Conservation (phyloP, 1,140 invertebrate genomes). For the Rhizoglyphus robini region DNA sequence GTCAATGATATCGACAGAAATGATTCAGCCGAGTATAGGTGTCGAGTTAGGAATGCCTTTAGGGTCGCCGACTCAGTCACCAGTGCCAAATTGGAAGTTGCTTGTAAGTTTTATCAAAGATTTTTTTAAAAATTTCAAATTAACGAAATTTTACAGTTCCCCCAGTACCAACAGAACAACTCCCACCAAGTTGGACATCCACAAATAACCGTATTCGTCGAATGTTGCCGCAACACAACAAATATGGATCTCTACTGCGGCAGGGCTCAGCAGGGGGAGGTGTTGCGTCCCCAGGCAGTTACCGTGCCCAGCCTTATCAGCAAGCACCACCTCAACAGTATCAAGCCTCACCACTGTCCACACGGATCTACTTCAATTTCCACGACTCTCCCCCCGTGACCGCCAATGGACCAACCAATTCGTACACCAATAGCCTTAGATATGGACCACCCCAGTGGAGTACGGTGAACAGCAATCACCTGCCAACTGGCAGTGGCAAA, state of each 20-base stretch:
- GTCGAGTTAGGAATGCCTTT: constrained; percentile 29
- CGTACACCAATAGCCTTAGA: too few species aligned
- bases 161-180: constrained; percentile 22
- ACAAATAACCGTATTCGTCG: background rate
- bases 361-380: constrained; percentile 8
- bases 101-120: too few species aligned
- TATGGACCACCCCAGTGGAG: too few species aligned
- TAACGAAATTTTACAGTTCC: too few species aligned
- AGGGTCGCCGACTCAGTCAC: constrained; percentile 29
- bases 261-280: background rate
- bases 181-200: background rate
- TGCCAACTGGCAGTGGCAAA: too few species aligned
- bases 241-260: background rate
- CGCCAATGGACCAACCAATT: background rate
- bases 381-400: background rate
- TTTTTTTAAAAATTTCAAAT: too few species aligned
- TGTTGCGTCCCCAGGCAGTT: background rate
- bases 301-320: background rate
- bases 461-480: too few species aligned
- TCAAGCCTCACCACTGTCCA: constrained; percentile 7
- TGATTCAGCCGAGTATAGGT: constrained; percentile 28
- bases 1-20: constrained; percentile 29
- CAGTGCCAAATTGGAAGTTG: constrained; percentile 24
- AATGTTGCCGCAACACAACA: background rate
- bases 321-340: background rate